Percentiles rank a stretch among this genome's conserved stretches.
phyloP scores from a whole-genome alignment of 1,140 invertebrate species.

The Cecropterus lyciades region DNA sequence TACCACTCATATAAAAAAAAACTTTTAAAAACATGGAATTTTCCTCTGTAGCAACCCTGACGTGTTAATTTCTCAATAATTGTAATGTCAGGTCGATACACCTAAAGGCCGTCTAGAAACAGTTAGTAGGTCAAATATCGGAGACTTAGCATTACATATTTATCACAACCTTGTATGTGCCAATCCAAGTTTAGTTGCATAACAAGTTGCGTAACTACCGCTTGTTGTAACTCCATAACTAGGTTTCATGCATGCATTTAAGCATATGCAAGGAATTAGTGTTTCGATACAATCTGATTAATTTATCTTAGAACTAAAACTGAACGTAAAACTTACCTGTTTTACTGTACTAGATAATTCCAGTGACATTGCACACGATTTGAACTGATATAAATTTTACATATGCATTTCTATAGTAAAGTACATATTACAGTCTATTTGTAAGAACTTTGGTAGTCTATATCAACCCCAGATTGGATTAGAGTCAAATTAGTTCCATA shows the following conservation, averaged over 20 bases:
- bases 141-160: slow-evolving; percentile 60
- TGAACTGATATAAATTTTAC: too few relatives aligned
- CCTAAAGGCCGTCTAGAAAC: slow-evolving; percentile 48
- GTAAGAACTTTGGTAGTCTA: too few relatives aligned
- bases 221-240: slow-evolving; percentile 40
- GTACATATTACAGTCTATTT: too few relatives aligned
- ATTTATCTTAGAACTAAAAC: neutral
- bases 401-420: too few relatives aligned
- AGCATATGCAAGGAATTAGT: slow-evolving; percentile 20
- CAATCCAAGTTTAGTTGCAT: slow-evolving; percentile 65
- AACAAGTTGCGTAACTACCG: slow-evolving; percentile 59
- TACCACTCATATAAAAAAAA: too few relatives aligned
- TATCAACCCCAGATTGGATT: too few relatives aligned
- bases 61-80: slow-evolving; percentile 28
- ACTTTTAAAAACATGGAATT: neutral
- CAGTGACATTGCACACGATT: too few relatives aligned
- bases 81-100: slow-evolving; percentile 40
- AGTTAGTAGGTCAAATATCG: slow-evolving; percentile 63
- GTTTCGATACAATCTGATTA: slow-evolving; percentile 13
- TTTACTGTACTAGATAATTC: too few relatives aligned
- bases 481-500: too few relatives aligned
- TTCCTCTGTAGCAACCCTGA: slow-evolving; percentile 5
- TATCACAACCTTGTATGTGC: slow-evolving; percentile 58
- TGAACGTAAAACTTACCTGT: too few relatives aligned
- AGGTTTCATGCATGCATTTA: slow-evolving; percentile 25